phyloP scores from a whole-genome alignment of 2,888 invertebrate species.

The Amiota mariae region DNA sequence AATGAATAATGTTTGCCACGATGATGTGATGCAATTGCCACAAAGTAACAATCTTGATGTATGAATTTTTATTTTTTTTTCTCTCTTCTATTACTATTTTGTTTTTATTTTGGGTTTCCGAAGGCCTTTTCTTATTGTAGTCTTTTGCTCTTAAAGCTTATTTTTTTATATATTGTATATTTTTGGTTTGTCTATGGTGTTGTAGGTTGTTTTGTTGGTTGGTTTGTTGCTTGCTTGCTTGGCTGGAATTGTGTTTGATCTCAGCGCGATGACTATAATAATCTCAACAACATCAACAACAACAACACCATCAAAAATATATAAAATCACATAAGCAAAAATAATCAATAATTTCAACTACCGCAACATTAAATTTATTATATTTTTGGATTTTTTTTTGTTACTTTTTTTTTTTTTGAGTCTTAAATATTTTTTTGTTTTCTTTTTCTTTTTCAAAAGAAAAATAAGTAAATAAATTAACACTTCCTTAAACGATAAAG shows the following conservation, averaged over 20 bases:
- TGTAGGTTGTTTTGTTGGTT: no score
- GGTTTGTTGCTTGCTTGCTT: no score
- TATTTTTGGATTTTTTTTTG: conserved; percentile 31
- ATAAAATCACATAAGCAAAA: conserved; percentile 41
- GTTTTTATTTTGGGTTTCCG: not conserved
- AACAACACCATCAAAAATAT: conserved; percentile 42
- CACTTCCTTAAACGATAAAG: conserved; percentile 66
- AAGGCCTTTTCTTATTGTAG: conserved; percentile 34
- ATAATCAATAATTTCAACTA: conserved; percentile 67
- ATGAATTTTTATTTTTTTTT: conserved; percentile 52
- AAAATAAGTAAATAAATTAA: conserved; percentile 65
- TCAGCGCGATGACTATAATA: conserved; percentile 58
- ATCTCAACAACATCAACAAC: conserved; percentile 33
- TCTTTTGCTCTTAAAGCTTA: conserved; percentile 38
- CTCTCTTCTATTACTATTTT: conserved; percentile 43
- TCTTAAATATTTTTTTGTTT: not conserved
- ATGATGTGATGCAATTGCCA: conserved; percentile 67
- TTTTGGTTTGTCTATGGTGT: no score
- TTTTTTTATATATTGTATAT: conserved; percentile 47
- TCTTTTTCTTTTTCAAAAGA: not conserved
- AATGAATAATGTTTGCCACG: conserved; percentile 67
- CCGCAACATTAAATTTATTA: conserved; percentile 66
- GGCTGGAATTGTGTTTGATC: conserved; percentile 58
- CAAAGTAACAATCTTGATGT: conserved; percentile 66
- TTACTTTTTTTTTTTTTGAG: conserved; percentile 24